Evolutionary conservation across 2,113 vertebrate species (phyloP).

Genomic region (Tenrec ecaudatus): DNA sequence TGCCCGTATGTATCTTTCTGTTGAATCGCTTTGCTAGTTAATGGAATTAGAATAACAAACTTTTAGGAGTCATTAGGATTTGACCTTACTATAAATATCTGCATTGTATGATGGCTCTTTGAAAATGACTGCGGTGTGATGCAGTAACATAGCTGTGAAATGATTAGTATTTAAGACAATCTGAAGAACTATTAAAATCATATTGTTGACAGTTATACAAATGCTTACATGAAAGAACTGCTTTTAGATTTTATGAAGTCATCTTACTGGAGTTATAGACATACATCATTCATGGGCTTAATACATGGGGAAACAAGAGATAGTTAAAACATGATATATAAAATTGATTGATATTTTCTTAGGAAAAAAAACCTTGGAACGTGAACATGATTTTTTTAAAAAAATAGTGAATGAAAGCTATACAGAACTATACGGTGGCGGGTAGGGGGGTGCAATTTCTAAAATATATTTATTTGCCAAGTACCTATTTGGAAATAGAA

Average conservation of each 20-base stretch:
- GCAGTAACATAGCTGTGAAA: neutral
- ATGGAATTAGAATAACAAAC: neutral
- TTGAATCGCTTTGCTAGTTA: neutral
- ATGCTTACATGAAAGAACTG: too few relatives aligned
- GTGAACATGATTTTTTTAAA: neutral
- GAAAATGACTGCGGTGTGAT: neutral
- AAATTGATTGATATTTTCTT: neutral
- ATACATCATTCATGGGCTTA: neutral
- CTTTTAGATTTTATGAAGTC: neutral
- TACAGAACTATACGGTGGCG: neutral
- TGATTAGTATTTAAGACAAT: neutral
- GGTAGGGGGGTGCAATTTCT: too few relatives aligned
- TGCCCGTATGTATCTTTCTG: neutral
- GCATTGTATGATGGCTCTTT: neutral
- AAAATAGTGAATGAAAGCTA: constrained; percentile 6
- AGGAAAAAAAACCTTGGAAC: neutral
- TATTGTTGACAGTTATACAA: too few relatives aligned
- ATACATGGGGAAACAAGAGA: neutral
- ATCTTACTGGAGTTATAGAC: neutral
- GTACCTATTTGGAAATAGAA: neutral
- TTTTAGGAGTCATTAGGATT: neutral
- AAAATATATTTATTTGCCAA: neutral
- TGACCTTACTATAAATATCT: neutral
- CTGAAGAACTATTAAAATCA: neutral
- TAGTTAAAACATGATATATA: neutral